Evolutionary conservation across 2,797 vertebrate genomes (phyloP).

Genomic region (Bucorvus abyssinicus): DNA sequence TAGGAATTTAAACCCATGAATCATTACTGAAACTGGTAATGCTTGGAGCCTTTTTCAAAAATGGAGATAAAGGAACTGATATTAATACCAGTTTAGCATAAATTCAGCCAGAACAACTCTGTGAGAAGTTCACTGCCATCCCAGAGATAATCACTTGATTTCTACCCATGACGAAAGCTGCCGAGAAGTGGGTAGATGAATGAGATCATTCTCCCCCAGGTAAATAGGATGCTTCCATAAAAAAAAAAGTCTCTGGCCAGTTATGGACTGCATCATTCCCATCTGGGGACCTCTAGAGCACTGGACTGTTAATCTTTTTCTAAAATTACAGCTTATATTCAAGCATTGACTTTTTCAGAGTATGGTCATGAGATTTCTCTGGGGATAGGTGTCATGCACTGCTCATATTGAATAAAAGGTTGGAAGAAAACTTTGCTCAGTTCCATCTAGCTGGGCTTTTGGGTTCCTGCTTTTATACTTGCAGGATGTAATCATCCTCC

Average conservation of each 20-base stretch:
- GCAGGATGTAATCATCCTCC: not conserved
- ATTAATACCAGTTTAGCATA: slow-evolving; percentile 69
- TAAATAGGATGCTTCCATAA: not conserved
- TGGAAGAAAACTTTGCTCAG: not conserved
- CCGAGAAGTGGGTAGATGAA: not conserved
- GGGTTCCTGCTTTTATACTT: not conserved
- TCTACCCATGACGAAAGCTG: not conserved
- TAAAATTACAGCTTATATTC: not conserved
- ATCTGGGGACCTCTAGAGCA: not conserved
- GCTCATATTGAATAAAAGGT: not conserved
- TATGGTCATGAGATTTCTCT: not conserved
- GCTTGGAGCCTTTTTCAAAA: slow-evolving; percentile 50
- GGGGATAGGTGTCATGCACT: not conserved
- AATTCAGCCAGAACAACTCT: slow-evolving; percentile 23
- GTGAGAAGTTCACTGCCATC: not conserved
- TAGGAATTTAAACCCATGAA: slow-evolving; percentile 66
- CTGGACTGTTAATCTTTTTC: not conserved
- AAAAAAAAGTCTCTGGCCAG: not conserved
- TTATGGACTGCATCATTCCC: not conserved
- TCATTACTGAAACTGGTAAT: slow-evolving; percentile 69
- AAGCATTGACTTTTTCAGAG: not conserved
- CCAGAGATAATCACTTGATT: not conserved
- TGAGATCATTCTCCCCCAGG: not conserved
- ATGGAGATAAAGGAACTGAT: slow-evolving; percentile 55
- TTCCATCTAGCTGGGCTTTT: not conserved